Evolutionary conservation across 2,888 invertebrate genomes (phyloP), one percentile per base, ranked within the genome.

Genomic region (Netelia inedita): DNA sequence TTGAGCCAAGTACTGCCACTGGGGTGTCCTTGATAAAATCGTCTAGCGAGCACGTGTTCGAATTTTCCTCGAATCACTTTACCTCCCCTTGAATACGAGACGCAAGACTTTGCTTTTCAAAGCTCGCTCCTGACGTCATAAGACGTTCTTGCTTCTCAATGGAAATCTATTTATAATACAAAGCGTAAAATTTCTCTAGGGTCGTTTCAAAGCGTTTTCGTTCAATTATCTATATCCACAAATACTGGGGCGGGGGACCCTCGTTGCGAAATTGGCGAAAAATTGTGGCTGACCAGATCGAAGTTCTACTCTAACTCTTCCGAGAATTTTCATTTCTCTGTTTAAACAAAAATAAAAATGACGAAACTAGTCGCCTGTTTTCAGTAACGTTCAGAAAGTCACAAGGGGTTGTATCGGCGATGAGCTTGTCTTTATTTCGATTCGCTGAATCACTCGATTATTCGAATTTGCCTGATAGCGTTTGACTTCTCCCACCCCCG

Each of bases 131-230:
- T 75, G 79, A 79, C 83, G 74, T 79, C 83, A 79, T 46, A 43
- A 53, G 50, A 19, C 71, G 21, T 43, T 35, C 65, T 23, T 35
- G 66, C 21, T 74, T 57, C 82, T 82, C 79, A 85, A 85, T 85
- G 82, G 79, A 82, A 85, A 75, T 72, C 85, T 85, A 85, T 85
- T 72, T 79, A 82, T 85, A 85, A 61, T 28, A 65, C 57, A 74
- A 69, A 69, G 78, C 74, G 65, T 74, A 16, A 53, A 76, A 76
- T 68, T 75, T 72, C 72, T 80, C 79, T 59, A 72, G 66, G 43
- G 57, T 8, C 46, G 9, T 41, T 14, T 46, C 14, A 14, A 46
- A 46, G 46, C 16, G 8, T 57, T 57, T 57, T 57, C 46, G 46
- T 14, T 46, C 11, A 46, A 46, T 46, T 41, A 66, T 35, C 35